Evolutionary conservation across 2,113 vertebrate species (phyloP).

Genomic region (Clupea harengus): DNA sequence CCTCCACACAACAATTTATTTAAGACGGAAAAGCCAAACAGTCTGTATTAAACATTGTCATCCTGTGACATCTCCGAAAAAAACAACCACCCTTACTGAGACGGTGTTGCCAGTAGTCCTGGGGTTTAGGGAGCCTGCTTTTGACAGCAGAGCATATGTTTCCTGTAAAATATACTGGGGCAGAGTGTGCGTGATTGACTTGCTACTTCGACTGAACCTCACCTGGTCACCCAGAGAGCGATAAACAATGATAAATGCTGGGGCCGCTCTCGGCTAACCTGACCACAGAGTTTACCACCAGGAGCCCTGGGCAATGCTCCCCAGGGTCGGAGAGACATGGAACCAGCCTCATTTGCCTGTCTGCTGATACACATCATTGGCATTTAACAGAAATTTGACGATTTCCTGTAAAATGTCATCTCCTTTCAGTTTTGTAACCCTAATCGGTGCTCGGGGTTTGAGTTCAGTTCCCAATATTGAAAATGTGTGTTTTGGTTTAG

Average conservation of each 20-base stretch:
- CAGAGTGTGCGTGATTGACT: background rate
- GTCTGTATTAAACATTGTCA: background rate
- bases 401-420: background rate
- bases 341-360: background rate
- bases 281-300: background rate
- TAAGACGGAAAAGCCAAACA: background rate
- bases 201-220: background rate
- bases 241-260: background rate
- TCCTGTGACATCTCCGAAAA: background rate
- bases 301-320: background rate
- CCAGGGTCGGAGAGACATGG: background rate
- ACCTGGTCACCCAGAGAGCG: background rate
- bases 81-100: background rate
- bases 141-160: background rate
- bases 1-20: background rate
- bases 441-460: background rate
- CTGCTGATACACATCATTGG: constrained; percentile 1
- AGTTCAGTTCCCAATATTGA: background rate
- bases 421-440: background rate
- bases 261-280: background rate
- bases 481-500: background rate
- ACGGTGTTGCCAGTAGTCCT: background rate
- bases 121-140: background rate
- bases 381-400: background rate
- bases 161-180: background rate